Evolutionary conservation across 2,888 invertebrate genomes (phyloP).

Genomic region (Galeruca laticollis): DNA sequence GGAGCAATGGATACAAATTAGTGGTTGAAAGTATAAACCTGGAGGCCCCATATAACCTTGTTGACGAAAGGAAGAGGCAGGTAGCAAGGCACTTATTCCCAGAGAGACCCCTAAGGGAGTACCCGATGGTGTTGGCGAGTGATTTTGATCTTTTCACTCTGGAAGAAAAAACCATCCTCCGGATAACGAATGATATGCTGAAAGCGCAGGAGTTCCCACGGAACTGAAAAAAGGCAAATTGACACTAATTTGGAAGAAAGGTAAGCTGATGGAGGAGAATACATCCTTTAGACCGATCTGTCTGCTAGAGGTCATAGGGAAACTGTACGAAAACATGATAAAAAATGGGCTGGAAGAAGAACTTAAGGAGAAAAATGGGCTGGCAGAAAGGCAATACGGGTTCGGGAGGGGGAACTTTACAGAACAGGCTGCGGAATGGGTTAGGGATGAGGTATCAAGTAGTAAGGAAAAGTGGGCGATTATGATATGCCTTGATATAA

Average conservation of each 20-base stretch:
- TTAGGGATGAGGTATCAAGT: slow-evolving; percentile 2
- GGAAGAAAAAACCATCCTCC: not conserved
- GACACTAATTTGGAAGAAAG: too few species aligned
- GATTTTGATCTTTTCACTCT: not conserved
- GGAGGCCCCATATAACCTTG: not conserved
- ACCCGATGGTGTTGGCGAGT: not conserved
- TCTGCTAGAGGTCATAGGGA: too few species aligned
- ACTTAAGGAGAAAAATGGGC: too few species aligned
- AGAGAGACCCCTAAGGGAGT: not conserved
- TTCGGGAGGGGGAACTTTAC: slow-evolving; percentile 22
- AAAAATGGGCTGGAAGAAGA: too few species aligned
- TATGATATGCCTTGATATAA: slow-evolving; percentile 18
- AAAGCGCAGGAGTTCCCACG: not conserved
- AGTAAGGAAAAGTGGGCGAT: slow-evolving; percentile 10
- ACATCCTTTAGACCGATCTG: too few species aligned
- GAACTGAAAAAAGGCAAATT: slow-evolving; percentile 6
- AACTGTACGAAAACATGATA: too few species aligned
- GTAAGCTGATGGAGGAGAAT: too few species aligned
- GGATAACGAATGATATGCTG: slow-evolving; percentile 11
- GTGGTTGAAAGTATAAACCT: too few species aligned
- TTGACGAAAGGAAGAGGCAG: not conserved
- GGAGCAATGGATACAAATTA: not conserved
- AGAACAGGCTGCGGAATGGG: slow-evolving; percentile 13
- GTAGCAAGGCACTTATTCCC: not conserved
- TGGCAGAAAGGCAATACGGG: too few species aligned